Percentiles rank a stretch among this genome's conserved stretches.
phyloP scores from a whole-genome alignment of 2,888 invertebrate genomes.

The Tenthredo amoena region DNA sequence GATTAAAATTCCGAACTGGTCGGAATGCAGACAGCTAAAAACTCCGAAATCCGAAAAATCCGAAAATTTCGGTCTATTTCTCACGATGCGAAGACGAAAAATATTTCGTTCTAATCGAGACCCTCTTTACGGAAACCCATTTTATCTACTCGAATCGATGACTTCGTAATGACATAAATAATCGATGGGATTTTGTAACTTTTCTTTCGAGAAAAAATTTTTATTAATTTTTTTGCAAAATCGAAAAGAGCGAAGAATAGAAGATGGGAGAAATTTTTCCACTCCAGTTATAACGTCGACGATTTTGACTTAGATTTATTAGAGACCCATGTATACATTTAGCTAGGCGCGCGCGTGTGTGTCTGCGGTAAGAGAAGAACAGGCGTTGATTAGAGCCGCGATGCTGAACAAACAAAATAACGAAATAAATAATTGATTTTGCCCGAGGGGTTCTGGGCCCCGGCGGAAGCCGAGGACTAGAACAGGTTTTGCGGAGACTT shows the following conservation, averaged over 20 bases:
- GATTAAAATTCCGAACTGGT: too few relatives aligned
- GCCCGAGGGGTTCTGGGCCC: slow-evolving; percentile 68
- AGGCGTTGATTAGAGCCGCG: slow-evolving; percentile 55
- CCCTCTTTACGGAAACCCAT: too few relatives aligned
- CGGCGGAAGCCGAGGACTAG: slow-evolving; percentile 69
- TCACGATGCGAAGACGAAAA: too few relatives aligned
- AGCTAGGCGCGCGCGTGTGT: not conserved
- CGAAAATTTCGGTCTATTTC: too few relatives aligned
- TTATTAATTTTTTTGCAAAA: too few relatives aligned
- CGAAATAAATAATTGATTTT: slow-evolving; percentile 78
- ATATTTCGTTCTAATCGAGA: too few relatives aligned
- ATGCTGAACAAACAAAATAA: slow-evolving; percentile 74
- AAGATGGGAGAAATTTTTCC: not conserved
- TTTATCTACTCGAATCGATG: too few relatives aligned
- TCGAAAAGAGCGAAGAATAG: not conserved
- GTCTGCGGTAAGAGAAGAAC: slow-evolving; percentile 3
- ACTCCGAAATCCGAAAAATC: too few relatives aligned
- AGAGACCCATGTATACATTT: not conserved
- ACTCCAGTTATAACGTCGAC: not conserved
- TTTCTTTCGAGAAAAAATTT: too few relatives aligned
- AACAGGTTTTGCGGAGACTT: slow-evolving; percentile 74
- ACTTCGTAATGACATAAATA: too few relatives aligned
- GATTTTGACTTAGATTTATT: not conserved
- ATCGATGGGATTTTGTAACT: too few relatives aligned
- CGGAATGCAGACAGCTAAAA: too few relatives aligned